Conservation (phyloP, 2,797 vertebrate genomes). For the Spea hammondii region DNA sequence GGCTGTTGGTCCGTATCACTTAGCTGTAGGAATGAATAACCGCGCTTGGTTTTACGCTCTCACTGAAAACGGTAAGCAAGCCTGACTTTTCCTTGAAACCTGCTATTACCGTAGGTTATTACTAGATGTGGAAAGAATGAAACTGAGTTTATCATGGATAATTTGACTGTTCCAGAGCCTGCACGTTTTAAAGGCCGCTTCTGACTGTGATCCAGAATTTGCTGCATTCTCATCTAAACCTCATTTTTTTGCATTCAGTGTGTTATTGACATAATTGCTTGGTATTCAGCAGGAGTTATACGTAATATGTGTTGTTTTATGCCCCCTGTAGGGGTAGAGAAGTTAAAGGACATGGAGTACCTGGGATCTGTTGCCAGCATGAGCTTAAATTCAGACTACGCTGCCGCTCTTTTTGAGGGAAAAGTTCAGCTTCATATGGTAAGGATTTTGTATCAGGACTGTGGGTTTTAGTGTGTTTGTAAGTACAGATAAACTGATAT, state of each 20-base stretch:
- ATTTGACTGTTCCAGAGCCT: no score
- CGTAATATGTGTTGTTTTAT: not conserved
- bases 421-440: conserved; percentile 96
- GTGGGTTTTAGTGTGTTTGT: no score
- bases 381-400: conserved; percentile 89
- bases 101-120: no score
- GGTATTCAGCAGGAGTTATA: no score
- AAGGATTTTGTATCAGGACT: conserved; percentile 55
- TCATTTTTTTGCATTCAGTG: not conserved
- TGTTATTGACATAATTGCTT: not conserved
- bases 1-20: conserved; percentile 86
- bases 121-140: no score
- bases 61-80: conserved; percentile 71
- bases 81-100: no score
- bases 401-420: conserved; percentile 91
- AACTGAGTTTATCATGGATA: no score
- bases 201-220: no score
- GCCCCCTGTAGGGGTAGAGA: conserved; percentile 74
- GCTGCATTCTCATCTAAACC: not conserved
- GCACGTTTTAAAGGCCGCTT: no score
- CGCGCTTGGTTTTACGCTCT: conserved; percentile 94
- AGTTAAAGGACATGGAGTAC: conserved; percentile 91
- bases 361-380: conserved; percentile 88
- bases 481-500: no score
- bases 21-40: conserved; percentile 97